Evolutionary conservation across 2,888 invertebrate species (phyloP).

Genomic region (Tupiocoris notatus): DNA sequence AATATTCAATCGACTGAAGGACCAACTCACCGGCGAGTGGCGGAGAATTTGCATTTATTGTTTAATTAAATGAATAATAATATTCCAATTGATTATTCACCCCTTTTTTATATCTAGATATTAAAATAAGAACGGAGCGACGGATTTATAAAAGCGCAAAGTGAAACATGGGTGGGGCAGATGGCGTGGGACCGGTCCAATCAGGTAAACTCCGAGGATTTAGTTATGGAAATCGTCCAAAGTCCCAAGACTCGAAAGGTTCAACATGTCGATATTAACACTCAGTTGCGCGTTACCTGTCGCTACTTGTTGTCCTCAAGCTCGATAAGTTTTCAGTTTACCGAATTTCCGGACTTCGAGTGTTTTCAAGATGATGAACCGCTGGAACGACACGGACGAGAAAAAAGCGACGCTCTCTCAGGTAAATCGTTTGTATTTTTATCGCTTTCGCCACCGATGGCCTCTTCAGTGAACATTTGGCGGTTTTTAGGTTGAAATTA

Average conservation of each 20-base stretch:
- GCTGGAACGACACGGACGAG: no score
- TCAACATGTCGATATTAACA: no score
- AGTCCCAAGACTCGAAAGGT: neutral
- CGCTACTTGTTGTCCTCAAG: no score
- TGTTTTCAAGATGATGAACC: no score
- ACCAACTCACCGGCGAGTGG: constrained; percentile 1
- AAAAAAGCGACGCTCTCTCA: no score
- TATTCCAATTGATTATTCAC: constrained; percentile 31
- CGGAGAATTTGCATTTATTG: constrained; percentile 24
- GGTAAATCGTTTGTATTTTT: no score
- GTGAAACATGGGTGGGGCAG: neutral
- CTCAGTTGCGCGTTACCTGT: no score
- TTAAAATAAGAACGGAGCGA: neutral
- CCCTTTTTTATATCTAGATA: constrained; percentile 6
- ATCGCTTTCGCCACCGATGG: no score
- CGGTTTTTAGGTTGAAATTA: no score
- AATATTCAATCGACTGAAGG: constrained; percentile 29
- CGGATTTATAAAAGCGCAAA: neutral
- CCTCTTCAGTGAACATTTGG: no score
- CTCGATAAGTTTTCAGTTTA: no score
- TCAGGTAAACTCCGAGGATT: neutral
- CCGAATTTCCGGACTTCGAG: no score
- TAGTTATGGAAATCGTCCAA: neutral
- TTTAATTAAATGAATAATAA: constrained; percentile 36
- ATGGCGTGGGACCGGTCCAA: neutral